These are phyloP conservation scores for Aptenodytes forsteri DNA, from an alignment of 2,113 vertebrate genomes.

Conservation along the genomic window DNA sequence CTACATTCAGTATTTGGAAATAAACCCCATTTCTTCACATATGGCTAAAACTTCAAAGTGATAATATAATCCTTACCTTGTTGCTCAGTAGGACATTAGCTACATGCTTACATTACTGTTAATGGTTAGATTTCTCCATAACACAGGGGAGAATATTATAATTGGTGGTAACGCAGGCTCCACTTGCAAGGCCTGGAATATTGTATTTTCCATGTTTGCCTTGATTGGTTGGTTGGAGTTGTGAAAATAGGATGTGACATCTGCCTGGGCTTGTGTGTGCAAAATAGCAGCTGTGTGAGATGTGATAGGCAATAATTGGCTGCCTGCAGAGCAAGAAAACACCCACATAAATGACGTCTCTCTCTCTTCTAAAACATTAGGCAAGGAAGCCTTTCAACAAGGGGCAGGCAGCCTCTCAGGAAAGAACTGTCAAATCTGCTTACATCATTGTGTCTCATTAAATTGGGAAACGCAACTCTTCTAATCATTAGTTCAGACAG, in stretches of 20 bases:
- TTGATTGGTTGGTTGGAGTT: not conserved
- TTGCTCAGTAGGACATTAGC: not conserved
- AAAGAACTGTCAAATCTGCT: constrained; percentile 39
- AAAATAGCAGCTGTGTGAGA: constrained; percentile 39
- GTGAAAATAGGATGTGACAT: constrained; percentile 41
- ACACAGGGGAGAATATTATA: not conserved
- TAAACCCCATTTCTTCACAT: not conserved
- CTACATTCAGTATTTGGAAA: not conserved
- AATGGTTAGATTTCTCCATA: not conserved
- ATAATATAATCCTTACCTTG: not conserved
- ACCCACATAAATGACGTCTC: not conserved
- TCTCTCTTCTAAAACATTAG: constrained; percentile 6
- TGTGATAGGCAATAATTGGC: constrained; percentile 48
- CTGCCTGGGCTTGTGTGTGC: not conserved
- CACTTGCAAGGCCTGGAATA: not conserved
- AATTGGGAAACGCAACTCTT: not conserved
- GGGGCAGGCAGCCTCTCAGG: not conserved
- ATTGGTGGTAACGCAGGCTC: not conserved
- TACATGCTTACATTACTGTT: not conserved
- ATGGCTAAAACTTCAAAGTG: not conserved
- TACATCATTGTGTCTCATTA: constrained; percentile 46
- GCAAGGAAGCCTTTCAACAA: constrained; percentile 21
- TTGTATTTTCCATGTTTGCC: not conserved
- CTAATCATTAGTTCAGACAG: constrained; percentile 43
- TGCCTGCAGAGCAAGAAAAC: constrained; percentile 56